These are phyloP conservation scores for Apoderus coryli DNA, from an alignment of 2,888 invertebrate genomes.

Conservation along the genomic window DNA sequence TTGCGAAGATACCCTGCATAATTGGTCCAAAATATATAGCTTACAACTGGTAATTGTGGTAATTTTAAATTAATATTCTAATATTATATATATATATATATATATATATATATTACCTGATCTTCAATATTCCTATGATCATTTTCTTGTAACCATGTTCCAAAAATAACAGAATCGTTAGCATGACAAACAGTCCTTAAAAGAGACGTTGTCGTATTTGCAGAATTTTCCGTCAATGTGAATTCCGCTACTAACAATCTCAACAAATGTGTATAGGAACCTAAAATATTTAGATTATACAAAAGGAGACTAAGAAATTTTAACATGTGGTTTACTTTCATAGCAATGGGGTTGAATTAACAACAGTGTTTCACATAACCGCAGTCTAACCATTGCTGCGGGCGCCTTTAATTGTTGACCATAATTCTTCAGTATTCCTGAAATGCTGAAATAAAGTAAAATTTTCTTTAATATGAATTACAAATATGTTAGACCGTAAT, in stretches of 20 bases:
- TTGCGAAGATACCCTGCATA: too few relatives aligned
- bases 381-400: constrained; percentile 81
- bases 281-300: too few relatives aligned
- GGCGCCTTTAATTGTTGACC: constrained; percentile 89
- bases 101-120: too few relatives aligned
- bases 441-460: constrained; percentile 47
- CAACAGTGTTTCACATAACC: constrained; percentile 79
- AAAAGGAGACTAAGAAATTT: constrained; percentile 5
- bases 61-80: too few relatives aligned
- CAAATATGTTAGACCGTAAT: too few relatives aligned
- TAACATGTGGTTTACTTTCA: constrained; percentile 43
- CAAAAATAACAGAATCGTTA: constrained; percentile 81
- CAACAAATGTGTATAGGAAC: constrained; percentile 73
- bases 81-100: too few relatives aligned
- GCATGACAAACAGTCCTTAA: constrained; percentile 71
- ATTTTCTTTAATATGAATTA: too few relatives aligned
- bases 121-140: constrained; percentile 95
- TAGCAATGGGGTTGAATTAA: constrained; percentile 64
- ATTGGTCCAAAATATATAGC: too few relatives aligned
- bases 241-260: constrained; percentile 90
- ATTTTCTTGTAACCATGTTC: constrained; percentile 91
- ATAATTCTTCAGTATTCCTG: constrained; percentile 71
- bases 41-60: too few relatives aligned
- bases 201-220: constrained; percentile 78
- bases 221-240: constrained; percentile 84